phyloP scores from a whole-genome alignment of 2,797 vertebrate species.

The Pseudopleuronectes americanus region DNA sequence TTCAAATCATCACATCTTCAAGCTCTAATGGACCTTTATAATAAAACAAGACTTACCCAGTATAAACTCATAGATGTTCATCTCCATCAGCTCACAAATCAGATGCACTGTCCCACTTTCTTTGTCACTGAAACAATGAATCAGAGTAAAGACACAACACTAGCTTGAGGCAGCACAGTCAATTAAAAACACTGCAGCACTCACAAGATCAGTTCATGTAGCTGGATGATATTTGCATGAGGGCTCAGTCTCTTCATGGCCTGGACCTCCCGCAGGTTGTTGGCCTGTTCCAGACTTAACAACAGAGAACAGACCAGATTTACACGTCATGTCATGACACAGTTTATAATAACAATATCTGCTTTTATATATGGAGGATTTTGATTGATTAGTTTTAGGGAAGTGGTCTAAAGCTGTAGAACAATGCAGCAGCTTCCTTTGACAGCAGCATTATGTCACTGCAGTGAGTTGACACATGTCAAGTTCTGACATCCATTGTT shows the following conservation, averaged over 20 bases:
- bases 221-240: conserved; percentile 87
- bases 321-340: background rate
- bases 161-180: background rate
- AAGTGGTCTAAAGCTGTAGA: background rate
- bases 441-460: background rate
- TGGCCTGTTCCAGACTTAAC: conserved; percentile 88
- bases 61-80: conserved; percentile 94
- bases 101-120: conserved; percentile 87
- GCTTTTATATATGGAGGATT: background rate
- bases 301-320: conserved; percentile 11
- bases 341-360: background rate
- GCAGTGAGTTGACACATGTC: background rate
- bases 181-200: conserved; percentile 48
- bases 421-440: background rate
- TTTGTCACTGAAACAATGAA: conserved; percentile 84
- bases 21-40: background rate
- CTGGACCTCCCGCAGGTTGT: conserved; percentile 88
- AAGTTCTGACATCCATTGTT: conserved; percentile 28
- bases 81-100: conserved; percentile 93
- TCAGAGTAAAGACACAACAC: background rate
- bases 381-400: background rate
- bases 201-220: conserved; percentile 91
- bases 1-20: background rate
- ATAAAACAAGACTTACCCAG: conserved; percentile 79
- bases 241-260: conserved; percentile 88